Evolutionary conservation across 2,797 vertebrate species (phyloP).

Genomic region (Sebastes baramenuke): DNA sequence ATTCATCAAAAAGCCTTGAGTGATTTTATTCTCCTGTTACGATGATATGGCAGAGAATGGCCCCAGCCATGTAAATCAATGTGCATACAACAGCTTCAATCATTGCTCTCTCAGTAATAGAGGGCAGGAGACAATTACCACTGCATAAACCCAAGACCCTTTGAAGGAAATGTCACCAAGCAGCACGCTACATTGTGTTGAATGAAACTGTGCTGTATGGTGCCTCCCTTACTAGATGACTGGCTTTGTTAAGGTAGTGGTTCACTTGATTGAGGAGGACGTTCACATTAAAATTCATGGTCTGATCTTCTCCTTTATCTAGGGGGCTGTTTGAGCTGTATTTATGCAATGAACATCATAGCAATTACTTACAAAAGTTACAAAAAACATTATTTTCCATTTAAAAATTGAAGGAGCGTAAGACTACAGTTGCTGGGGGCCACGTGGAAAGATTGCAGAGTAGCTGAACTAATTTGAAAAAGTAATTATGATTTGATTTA

Average conservation of each 20-base stretch:
- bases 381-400: background rate
- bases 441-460: background rate
- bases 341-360: background rate
- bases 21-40: constrained; percentile 68
- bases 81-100: constrained; percentile 64
- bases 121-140: constrained; percentile 72
- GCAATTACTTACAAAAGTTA: background rate
- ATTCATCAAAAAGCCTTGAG: constrained; percentile 73
- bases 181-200: constrained; percentile 22
- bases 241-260: constrained; percentile 18
- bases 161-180: constrained; percentile 69
- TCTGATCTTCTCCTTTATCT: background rate
- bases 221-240: constrained; percentile 20
- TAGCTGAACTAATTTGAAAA: background rate
- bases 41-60: constrained; percentile 60
- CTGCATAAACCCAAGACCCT: constrained; percentile 50
- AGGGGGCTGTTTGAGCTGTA: background rate
- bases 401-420: background rate
- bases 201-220: constrained; percentile 12
- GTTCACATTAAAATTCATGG: background rate
- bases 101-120: constrained; percentile 62
- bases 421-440: background rate
- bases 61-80: constrained; percentile 68
- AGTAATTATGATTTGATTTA: background rate
- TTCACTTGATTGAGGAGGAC: background rate